Base-by-base conservation (phyloP, 2,797 vertebrate genomes). In the Gadopsis marmoratus region DNA sequence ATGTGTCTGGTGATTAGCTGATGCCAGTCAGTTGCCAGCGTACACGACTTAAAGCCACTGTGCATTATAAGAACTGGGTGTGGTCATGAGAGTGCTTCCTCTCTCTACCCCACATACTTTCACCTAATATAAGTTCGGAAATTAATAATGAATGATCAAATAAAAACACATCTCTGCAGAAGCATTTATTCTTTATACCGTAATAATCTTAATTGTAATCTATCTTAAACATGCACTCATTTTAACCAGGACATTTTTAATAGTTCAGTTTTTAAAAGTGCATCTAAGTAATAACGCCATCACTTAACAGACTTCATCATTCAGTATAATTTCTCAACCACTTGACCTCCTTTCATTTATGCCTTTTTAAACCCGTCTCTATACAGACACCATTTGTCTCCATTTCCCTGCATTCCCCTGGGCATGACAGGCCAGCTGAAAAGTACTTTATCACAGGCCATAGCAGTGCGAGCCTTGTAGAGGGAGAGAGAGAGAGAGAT, bases 371-470 rank as follows among this genome's bases (percentile, higher is more conserved):
- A 77, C 21, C 17, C 4, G 13, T 47, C 56, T 65, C 63, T 12
- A 50, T 31, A 35, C 23, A 59, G 67, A n/a, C 10, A 43, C 53
- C 55, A 79, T 86, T 84, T 80, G 66, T 86, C 84, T 86, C 71
- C 66, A 50, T 85, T 70, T 68, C 73, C 64, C 50, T 13, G 53
- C 19, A 7, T 53, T 65, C 48, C 78, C 86, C 53, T 59, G 13
- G 54, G 64, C 2, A 0, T 81, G 69, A 76, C 74, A 43, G 53
- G 26, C 48, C 51, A 39, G 51, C 78, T 79, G 55, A 67, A 73
- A 71, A 73, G 63, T 67, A 78, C 74, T 86, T 86, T 71, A 83
- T 88, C 86, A 89, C 48, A 74, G 72, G 61, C 45, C 71, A 21
- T 76, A 73, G 71, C 73, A 71, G 39, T 58, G 69, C 65, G 35